Percentiles rank a stretch among this genome's conserved stretches.
These are phyloP conservation scores for Pseudochaenichthys georgianus DNA, from an alignment of 2,797 vertebrate genomes.

Conservation along the genomic window DNA sequence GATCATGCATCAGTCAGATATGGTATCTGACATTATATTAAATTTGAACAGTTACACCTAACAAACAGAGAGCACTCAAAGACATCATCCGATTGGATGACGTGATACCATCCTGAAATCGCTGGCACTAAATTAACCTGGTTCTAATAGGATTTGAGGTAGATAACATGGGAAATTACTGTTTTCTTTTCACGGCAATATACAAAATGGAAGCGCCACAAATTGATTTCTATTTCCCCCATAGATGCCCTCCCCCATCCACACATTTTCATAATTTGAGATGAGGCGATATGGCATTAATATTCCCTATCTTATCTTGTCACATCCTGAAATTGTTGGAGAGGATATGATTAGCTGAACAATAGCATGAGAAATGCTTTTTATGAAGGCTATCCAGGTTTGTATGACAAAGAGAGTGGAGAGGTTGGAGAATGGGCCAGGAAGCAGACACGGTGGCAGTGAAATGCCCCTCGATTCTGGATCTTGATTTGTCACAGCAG, in stretches of 20 bases:
- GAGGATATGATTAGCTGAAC: slow-evolving; percentile 88
- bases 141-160: slow-evolving; percentile 86
- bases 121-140: slow-evolving; percentile 86
- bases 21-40: slow-evolving; percentile 72
- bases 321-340: slow-evolving; percentile 87
- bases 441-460: slow-evolving; percentile 69
- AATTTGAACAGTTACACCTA: slow-evolving; percentile 75
- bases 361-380: slow-evolving; percentile 86
- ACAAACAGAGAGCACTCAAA: slow-evolving; percentile 83
- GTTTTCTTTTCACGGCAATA: slow-evolving; percentile 87
- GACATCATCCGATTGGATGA: slow-evolving; percentile 76
- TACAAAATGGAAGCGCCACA: slow-evolving; percentile 82
- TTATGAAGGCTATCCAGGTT: slow-evolving; percentile 84
- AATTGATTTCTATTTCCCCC: slow-evolving; percentile 85
- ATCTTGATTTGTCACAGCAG: slow-evolving; percentile 76
- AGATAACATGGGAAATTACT: slow-evolving; percentile 86
- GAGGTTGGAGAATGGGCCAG: slow-evolving; percentile 68
- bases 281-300: slow-evolving; percentile 86
- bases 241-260: slow-evolving; percentile 62
- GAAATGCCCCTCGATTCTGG: slow-evolving; percentile 72
- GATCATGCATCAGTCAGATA: slow-evolving; percentile 73
- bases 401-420: slow-evolving; percentile 78
- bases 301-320: slow-evolving; percentile 87
- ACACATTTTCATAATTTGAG: slow-evolving; percentile 82
- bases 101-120: slow-evolving; percentile 81